Evolutionary conservation across 2,113 vertebrate genomes (phyloP), one percentile per base, ranked within the genome.

Genomic region (Romanogobio albipinnatus): DNA sequence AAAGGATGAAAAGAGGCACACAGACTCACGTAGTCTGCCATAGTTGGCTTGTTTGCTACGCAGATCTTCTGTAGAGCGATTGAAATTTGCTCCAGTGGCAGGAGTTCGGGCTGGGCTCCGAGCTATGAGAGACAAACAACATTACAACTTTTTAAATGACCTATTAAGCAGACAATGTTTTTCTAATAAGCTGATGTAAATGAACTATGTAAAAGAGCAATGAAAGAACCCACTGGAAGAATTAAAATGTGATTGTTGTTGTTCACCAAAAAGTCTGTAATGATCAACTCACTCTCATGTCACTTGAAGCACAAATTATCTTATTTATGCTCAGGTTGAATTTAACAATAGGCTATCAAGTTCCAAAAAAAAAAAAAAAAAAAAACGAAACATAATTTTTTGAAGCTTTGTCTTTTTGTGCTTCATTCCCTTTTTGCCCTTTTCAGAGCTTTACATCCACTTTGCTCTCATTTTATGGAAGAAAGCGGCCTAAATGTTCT

Each of bases 31-130:
- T 83, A 99, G 92, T 51, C 93, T 95, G 4, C 97, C 97, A 0
- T 98, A 99, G 91, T 84, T 95, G 2, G 92, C 88, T 80, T 96
- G 96, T 58, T 95, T 96, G 89, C 95, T 88, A 77, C 92, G 84
- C 86, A 99, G 95, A 89, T 99, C 97, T 89, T 99, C 97, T 0
- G 96, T 97, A 86, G 98, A 99, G 84, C 91, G 95, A 89, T 95
- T 96, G 33, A 96, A 95, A 86, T 92, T 92, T 0, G 95, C 71
- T 0, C 91, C 91, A 0, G 91, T 1, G 0, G 87, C 64, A 0
- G 94, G 91, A 76, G 89, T 95, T 53, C 95, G 89, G 45, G 85
- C 90, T 0, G 92, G 95, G 84, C 94, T 95, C n/a, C 97, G 96
- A 86, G 84, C 97, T 98, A 86, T 8, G 79, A 39, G 58, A 82